A percentile compares a stretch with the other conserved stretches of the same genome.
Conservation (phyloP, 2,888 invertebrate species). For the Reticulitermes lucifugus region DNA sequence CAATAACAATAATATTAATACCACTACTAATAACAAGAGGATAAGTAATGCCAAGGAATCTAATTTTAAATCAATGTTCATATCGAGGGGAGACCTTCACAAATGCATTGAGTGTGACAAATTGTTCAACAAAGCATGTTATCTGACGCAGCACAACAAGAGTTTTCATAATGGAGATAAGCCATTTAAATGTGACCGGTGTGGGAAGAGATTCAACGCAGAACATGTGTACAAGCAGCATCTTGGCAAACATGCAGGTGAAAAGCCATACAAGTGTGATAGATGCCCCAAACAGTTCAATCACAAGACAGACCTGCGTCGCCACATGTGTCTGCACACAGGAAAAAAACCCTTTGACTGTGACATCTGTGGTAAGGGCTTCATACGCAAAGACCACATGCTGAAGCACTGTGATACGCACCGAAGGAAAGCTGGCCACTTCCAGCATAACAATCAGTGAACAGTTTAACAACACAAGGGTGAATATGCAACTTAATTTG, state of each 20-base stretch:
- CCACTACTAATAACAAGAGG: not conserved
- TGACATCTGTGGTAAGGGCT: conserved; percentile 85
- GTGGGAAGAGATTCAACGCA: conserved; percentile 85
- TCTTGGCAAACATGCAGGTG: conserved; percentile 80
- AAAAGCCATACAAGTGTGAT: conserved; percentile 89
- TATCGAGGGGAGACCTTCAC: conserved; percentile 62
- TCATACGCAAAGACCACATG: conserved; percentile 93
- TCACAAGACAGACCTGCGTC: conserved; percentile 88
- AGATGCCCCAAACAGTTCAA: conserved; percentile 90
- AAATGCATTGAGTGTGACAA: conserved; percentile 88
- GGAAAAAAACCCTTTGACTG: conserved; percentile 87
- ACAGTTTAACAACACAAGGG: not conserved
- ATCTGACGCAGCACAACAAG: conserved; percentile 91
- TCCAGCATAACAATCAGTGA: not conserved
- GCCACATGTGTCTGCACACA: conserved; percentile 90
- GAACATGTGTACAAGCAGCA: conserved; percentile 80
- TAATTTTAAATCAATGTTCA: not conserved
- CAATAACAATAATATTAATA: conserved; percentile 5
- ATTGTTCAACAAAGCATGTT: conserved; percentile 86
- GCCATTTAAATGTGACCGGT: conserved; percentile 85
- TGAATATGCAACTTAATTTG: not conserved
- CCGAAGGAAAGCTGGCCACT: conserved; percentile 66
- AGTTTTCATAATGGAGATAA: conserved; percentile 89
- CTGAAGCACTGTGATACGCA: conserved; percentile 88
- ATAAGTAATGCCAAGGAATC: not conserved